Percentiles rank a stretch among this genome's conserved stretches.
phyloP scores from a whole-genome alignment of 2,888 invertebrate species.

The Catocala sponsa region DNA sequence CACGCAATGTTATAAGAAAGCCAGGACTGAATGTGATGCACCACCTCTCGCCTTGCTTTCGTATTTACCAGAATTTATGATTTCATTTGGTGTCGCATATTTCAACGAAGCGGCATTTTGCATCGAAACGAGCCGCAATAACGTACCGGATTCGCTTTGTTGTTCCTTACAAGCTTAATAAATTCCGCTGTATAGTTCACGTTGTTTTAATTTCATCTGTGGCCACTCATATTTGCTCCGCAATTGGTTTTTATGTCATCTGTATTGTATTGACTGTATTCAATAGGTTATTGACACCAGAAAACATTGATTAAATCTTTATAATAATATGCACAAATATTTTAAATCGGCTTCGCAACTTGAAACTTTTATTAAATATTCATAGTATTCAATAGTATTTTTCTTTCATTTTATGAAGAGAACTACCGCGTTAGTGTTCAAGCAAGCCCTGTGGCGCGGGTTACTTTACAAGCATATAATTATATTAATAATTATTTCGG shows the following conservation, averaged over 20 bases:
- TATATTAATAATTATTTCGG: too few relatives aligned
- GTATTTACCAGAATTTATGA: constrained; percentile 81
- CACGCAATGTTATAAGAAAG: constrained; percentile 38
- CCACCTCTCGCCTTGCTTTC: constrained; percentile 59
- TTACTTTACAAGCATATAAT: too few relatives aligned
- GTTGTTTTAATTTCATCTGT: constrained; percentile 51
- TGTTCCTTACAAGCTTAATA: constrained; percentile 65
- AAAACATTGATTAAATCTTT: too few relatives aligned
- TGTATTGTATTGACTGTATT: neutral
- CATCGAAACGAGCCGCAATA: constrained; percentile 76
- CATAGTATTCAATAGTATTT: too few relatives aligned
- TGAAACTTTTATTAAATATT: too few relatives aligned
- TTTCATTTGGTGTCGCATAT: constrained; percentile 84
- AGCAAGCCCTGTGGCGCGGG: too few relatives aligned
- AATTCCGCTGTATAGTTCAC: constrained; percentile 50
- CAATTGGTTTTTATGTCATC: constrained; percentile 24
- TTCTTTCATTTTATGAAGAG: too few relatives aligned
- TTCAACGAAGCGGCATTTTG: constrained; percentile 76
- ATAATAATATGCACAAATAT: too few relatives aligned
- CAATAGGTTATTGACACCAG: too few relatives aligned
- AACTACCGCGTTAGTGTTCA: too few relatives aligned
- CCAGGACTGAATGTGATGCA: constrained; percentile 55
- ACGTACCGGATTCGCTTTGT: constrained; percentile 66
- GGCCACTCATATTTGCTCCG: constrained; percentile 31
- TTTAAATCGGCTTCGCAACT: too few relatives aligned